phyloP scores from a whole-genome alignment of 2,113 vertebrate genomes.

The rat (Rattus norvegicus) region DNA sequence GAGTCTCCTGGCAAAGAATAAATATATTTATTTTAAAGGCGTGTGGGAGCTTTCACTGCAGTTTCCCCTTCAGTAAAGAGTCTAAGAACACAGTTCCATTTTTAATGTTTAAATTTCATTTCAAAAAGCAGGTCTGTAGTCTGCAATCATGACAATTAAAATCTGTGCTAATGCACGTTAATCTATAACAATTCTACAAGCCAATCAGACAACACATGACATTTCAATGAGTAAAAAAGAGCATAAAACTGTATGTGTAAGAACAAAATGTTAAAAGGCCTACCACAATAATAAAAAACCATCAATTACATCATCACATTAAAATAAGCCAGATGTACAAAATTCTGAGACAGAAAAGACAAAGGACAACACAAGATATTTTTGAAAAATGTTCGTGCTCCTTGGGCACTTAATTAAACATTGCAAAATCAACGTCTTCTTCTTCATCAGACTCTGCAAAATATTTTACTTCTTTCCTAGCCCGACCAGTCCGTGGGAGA shows the following conservation, averaged over 20 bases:
- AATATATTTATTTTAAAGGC: conserved; percentile 99
- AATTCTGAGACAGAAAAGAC: conserved; percentile 94
- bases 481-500: conserved; percentile 91
- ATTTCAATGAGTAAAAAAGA: conserved; percentile 97
- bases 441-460: conserved; percentile 95
- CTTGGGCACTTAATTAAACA: conserved; percentile 94
- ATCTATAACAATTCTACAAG: conserved; percentile 97
- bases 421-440: conserved; percentile 91
- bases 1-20: conserved; percentile 99
- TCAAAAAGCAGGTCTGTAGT: conserved; percentile 97
- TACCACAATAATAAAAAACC: conserved; percentile 97
- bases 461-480: conserved; percentile 97
- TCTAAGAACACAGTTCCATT: conserved; percentile 83
- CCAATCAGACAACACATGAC: conserved; percentile 96
- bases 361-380: conserved; percentile 90
- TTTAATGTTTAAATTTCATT: conserved; percentile 98
- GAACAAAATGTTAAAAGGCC: conserved; percentile 99
- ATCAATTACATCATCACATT: conserved; percentile 95
- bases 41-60: conserved; percentile 75
- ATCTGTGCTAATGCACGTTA: conserved; percentile 95
- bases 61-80: conserved; percentile 70
- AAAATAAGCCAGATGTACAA: conserved; percentile 99
- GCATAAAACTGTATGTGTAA: conserved; percentile 96
- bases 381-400: conserved; percentile 88
- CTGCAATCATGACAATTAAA: conserved; percentile 95